Evolutionary conservation across 2,888 invertebrate genomes (phyloP).

Genomic region (Dryobotodes eremita): DNA sequence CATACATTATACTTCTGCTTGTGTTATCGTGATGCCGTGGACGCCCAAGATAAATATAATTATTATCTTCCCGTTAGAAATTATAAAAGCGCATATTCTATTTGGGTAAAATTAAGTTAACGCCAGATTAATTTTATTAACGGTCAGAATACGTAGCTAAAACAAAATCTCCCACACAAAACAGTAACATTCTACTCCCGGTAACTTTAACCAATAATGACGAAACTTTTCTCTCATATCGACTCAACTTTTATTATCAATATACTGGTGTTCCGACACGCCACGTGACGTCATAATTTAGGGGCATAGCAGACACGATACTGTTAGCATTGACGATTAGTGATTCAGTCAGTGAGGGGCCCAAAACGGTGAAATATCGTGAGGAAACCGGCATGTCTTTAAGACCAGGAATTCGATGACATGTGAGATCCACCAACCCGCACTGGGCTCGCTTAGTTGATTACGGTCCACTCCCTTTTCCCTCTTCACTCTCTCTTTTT

Average conservation of each 20-base stretch:
- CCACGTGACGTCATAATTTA: conserved; percentile 9
- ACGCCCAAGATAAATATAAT: too few species aligned
- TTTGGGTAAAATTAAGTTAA: background rate
- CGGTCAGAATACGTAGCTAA: background rate
- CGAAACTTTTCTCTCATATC: conserved; percentile 19
- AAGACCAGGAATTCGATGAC: too few species aligned
- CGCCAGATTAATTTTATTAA: background rate
- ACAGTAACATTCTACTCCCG: background rate
- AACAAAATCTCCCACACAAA: conserved; percentile 1
- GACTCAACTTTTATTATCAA: conserved; percentile 22
- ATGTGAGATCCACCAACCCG: too few species aligned
- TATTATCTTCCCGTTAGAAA: too few species aligned
- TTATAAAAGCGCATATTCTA: background rate
- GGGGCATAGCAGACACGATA: background rate
- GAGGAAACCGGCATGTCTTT: too few species aligned
- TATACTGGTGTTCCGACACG: conserved; percentile 25
- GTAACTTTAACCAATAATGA: conserved; percentile 37
- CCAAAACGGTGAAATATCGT: too few species aligned
- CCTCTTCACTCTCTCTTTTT: too few species aligned
- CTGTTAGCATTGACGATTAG: background rate
- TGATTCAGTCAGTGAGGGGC: too few species aligned
- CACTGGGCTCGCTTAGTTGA: too few species aligned
- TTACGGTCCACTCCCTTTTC: too few species aligned
- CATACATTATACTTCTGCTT: too few species aligned
- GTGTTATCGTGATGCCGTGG: too few species aligned